Percentiles rank a stretch among this genome's conserved stretches.
These are phyloP conservation scores for Peromyscus californicus DNA, from an alignment of 2,113 vertebrate genomes.

Conservation along the genomic window DNA sequence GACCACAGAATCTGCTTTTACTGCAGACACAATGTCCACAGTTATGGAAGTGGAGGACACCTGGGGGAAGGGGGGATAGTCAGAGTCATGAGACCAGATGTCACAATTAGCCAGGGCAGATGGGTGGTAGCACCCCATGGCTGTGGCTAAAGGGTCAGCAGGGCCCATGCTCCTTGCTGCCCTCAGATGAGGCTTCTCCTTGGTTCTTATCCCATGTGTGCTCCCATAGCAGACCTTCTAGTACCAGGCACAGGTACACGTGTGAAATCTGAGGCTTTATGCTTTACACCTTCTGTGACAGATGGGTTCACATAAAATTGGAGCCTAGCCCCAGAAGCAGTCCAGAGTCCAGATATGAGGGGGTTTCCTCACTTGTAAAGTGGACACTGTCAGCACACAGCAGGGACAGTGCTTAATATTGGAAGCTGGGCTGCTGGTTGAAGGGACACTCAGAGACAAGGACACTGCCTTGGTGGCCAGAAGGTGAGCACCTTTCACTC, in stretches of 20 bases:
- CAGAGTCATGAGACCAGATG: not conserved
- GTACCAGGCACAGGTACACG: not conserved
- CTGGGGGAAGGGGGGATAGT: not conserved
- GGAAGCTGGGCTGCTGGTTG: not conserved
- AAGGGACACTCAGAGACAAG: not conserved
- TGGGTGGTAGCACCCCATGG: too few relatives aligned
- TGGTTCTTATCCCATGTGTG: not conserved
- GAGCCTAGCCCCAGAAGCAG: not conserved
- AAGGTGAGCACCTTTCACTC: accelerated
- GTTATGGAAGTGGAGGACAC: not conserved
- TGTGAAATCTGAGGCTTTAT: not conserved
- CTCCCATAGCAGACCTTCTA: not conserved
- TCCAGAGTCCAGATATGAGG: not conserved
- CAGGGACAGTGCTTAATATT: not conserved
- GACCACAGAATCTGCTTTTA: too few relatives aligned
- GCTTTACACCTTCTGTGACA: not conserved
- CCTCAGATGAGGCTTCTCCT: too few relatives aligned
- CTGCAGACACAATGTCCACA: not conserved
- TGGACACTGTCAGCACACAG: not conserved
- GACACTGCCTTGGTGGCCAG: not conserved
- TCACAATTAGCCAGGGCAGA: not conserved
- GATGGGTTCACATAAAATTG: accelerated
- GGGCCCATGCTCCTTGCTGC: not conserved
- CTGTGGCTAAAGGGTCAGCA: not conserved
- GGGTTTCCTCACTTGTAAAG: not conserved